Evolutionary conservation across 2,888 invertebrate genomes (phyloP).

Genomic region (Diarsia dahlii): DNA sequence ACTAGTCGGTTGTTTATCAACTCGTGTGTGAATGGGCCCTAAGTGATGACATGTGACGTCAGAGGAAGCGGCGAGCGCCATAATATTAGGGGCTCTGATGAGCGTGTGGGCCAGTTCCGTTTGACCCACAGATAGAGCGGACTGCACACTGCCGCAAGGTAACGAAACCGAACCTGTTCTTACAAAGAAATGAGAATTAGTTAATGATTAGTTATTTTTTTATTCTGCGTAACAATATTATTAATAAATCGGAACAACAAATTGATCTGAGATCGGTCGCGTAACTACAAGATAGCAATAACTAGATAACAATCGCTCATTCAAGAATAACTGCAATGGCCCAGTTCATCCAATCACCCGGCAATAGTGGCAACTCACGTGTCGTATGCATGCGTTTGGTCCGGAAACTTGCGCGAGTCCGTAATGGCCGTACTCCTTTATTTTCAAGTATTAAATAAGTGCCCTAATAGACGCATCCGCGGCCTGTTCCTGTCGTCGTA

Average conservation of each 20-base stretch:
- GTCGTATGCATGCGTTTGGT: constrained; percentile 65
- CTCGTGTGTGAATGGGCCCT: constrained; percentile 47
- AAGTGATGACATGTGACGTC: constrained; percentile 54
- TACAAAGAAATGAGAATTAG: not conserved
- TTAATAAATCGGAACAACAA: not conserved
- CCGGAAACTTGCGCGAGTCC: constrained; percentile 73
- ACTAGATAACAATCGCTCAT: constrained; percentile 13
- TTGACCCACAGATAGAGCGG: constrained; percentile 52
- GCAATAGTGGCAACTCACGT: constrained; percentile 57
- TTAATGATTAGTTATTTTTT: not conserved
- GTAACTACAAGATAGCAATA: not conserved
- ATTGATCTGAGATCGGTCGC: not conserved
- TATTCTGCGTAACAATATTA: accelerated
- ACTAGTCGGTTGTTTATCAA: constrained; percentile 33
- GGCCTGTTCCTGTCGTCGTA: constrained; percentile 79
- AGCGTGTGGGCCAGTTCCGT: constrained; percentile 74
- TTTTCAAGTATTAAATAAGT: constrained; percentile 84
- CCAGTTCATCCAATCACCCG: constrained; percentile 21
- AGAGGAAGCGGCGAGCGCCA: constrained; percentile 71
- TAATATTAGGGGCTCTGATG: constrained; percentile 62
- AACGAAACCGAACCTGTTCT: not conserved
- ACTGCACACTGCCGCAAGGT: constrained; percentile 39
- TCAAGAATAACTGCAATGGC: constrained; percentile 25
- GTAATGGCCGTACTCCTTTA: constrained; percentile 77
- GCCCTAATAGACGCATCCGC: constrained; percentile 81